phyloP scores from a whole-genome alignment of 2,888 invertebrate genomes.

The Polyploca ridens region DNA sequence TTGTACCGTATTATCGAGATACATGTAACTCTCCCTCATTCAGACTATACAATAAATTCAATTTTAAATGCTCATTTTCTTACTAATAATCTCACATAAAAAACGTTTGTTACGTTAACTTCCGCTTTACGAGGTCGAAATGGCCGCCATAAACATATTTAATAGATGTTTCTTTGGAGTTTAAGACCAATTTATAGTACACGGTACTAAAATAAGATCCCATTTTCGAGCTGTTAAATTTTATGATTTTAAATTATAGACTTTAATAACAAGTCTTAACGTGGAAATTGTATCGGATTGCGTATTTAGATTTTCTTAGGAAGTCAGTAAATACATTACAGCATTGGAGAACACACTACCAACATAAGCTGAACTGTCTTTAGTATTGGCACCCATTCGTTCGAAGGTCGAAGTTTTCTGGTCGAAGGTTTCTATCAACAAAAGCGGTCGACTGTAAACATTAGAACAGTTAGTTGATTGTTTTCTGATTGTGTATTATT shows the following conservation, averaged over 20 bases:
- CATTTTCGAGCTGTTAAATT: constrained; percentile 1
- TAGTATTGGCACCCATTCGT: too few species aligned
- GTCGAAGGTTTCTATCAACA: too few species aligned
- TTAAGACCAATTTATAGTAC: constrained; percentile 11
- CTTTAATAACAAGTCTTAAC: background rate
- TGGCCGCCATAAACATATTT: constrained; percentile 12
- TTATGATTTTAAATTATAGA: background rate
- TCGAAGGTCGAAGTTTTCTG: too few species aligned
- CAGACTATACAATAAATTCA: background rate
- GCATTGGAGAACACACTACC: too few species aligned
- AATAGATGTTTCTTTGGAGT: constrained; percentile 9
- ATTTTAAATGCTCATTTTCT: background rate
- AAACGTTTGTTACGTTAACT: constrained; percentile 4
- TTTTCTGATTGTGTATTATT: too few species aligned
- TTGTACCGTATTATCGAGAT: too few species aligned
- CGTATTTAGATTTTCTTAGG: background rate
- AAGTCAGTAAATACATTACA: too few species aligned
- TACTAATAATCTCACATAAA: background rate
- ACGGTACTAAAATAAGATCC: constrained; percentile 1
- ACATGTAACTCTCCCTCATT: too few species aligned
- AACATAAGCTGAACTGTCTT: too few species aligned
- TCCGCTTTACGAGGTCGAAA: constrained; percentile 2
- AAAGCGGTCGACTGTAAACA: too few species aligned
- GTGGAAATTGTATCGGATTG: background rate
- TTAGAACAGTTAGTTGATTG: too few species aligned